Evolutionary conservation across 2,888 invertebrate genomes (phyloP).

Genomic region (Mactromeris polynyma): DNA sequence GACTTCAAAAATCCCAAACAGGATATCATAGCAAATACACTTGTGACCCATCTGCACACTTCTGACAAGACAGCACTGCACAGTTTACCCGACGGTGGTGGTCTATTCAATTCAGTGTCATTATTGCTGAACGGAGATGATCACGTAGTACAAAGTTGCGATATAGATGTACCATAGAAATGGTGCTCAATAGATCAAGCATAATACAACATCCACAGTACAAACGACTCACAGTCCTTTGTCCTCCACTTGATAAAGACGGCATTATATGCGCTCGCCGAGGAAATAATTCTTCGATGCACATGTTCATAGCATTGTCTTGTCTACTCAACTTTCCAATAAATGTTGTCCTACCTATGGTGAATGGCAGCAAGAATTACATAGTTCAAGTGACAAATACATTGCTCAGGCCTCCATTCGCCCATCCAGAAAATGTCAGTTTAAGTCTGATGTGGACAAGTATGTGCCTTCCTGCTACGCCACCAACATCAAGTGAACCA

Average conservation of each 20-base stretch:
- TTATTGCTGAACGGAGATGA: slow-evolving; percentile 34
- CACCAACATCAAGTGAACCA: too few species aligned
- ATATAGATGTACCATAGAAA: slow-evolving; percentile 11
- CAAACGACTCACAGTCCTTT: background rate
- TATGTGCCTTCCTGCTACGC: too few species aligned
- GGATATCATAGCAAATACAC: slow-evolving; percentile 31
- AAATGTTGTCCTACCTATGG: slow-evolving; percentile 2
- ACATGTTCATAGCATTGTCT: slow-evolving; percentile 17
- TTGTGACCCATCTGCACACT: slow-evolving; percentile 27
- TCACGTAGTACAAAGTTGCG: slow-evolving; percentile 5
- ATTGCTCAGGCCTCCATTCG: too few species aligned
- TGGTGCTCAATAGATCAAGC: background rate
- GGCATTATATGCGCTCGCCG: background rate
- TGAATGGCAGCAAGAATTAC: slow-evolving; percentile 17
- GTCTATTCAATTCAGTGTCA: slow-evolving; percentile 49
- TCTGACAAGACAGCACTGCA: slow-evolving; percentile 6
- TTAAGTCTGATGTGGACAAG: too few species aligned
- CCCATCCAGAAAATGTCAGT: too few species aligned
- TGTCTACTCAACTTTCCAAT: too few species aligned
- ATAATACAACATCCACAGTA: slow-evolving; percentile 24
- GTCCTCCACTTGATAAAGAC: background rate
- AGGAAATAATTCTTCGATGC: slow-evolving; percentile 11
- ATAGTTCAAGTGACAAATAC: slow-evolving; percentile 20
- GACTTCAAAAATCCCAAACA: slow-evolving; percentile 44
- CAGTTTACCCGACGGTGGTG: slow-evolving; percentile 38